Evolutionary conservation across 2,888 invertebrate genomes (phyloP), one percentile per base, ranked within the genome.

Genomic region (Heliconius aoede): DNA sequence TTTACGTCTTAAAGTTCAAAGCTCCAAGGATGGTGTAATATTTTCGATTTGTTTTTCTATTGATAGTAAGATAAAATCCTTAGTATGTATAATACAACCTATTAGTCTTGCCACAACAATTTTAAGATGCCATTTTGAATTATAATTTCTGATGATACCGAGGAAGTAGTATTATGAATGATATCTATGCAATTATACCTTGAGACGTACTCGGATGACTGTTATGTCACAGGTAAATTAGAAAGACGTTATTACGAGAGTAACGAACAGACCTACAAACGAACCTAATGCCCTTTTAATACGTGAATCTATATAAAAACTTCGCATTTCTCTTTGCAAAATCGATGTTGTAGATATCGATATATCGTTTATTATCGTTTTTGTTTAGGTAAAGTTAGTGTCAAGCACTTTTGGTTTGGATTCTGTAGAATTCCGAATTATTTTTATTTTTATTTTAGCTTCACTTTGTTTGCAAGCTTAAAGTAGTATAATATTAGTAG

Each of bases 161-260:
- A 69, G 68, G 36, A 72, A 72, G 60, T 60, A 4, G 55, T 13
- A 11, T 30, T 68, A 28, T n/a, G 30, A 55, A 55, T 55, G 51
- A 36, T 60, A 36, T 58, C 8, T 58, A 21, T 26, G 36, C 46
- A 71, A 71, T 60, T 72, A 72, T 58, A 36, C 24, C 24, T 72
- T 21, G 9, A 60, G 71, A 72, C 60, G 71, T 72, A 60, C 71
- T 26, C 30, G 51, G 21, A 46, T 46, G 26, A 51, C 5, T 60
- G 58, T 72, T 58, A 72, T 60, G 60, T 60, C 69, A 69, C 58
- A 72, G 21, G 36, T 36, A 26, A 24, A 72, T 72, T 72, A 72
- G 58, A 72, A 36, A 60, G 32, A 55, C 26, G 51, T n/a, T 28
- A 69, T 69, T 46, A 69, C 51, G 28, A 21, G 28, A 69, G 28